phyloP scores from a whole-genome alignment of 2,113 vertebrate species.

The Pangasianodon hypophthalmus region DNA sequence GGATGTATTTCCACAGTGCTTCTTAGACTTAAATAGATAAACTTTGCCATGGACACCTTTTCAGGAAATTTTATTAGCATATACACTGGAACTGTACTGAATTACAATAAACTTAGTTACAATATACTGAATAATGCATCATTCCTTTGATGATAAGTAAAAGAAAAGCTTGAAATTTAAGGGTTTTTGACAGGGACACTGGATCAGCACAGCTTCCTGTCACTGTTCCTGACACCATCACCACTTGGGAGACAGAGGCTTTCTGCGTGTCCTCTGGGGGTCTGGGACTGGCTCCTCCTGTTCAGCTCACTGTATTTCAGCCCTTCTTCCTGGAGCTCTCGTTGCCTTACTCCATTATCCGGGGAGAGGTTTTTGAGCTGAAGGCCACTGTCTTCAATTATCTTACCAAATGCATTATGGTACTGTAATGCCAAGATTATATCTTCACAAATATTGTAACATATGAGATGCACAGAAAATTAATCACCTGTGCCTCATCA shows the following conservation, averaged over 20 bases:
- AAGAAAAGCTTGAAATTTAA: not conserved
- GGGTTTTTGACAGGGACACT: slow-evolving; percentile 51
- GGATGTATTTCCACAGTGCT: not conserved
- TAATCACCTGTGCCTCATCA: slow-evolving; percentile 48
- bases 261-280: slow-evolving; percentile 83
- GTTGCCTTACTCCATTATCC: slow-evolving; percentile 73
- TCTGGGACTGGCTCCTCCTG: slow-evolving; percentile 78
- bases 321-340: slow-evolving; percentile 86
- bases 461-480: not conserved
- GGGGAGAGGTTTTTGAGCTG: slow-evolving; percentile 75
- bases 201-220: slow-evolving; percentile 65
- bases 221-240: slow-evolving; percentile 84
- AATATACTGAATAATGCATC: not conserved
- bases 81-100: not conserved
- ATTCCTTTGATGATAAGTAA: too few species aligned
- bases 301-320: slow-evolving; percentile 78
- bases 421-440: slow-evolving; percentile 56
- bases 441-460: not conserved
- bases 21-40: not conserved
- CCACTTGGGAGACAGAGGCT: slow-evolving; percentile 81
- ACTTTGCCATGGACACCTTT: not conserved
- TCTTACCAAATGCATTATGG: slow-evolving; percentile 80
- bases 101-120: not conserved
- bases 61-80: not conserved
- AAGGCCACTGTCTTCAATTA: slow-evolving; percentile 85